phyloP scores from a whole-genome alignment of 2,797 vertebrate species.

The Coregonus suidteri region DNA sequence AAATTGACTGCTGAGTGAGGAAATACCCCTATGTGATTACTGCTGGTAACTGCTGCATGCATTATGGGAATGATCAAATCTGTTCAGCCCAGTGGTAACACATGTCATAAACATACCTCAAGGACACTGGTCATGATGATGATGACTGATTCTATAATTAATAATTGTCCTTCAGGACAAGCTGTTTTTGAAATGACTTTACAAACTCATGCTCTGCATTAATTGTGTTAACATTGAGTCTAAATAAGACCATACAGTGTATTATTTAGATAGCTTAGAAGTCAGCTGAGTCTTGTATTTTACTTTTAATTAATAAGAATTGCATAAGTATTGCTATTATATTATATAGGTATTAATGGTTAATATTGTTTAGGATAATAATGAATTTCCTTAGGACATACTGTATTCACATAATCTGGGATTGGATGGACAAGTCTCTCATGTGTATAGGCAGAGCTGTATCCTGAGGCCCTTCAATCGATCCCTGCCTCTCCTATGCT shows the following conservation, averaged over 20 bases:
- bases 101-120: background rate
- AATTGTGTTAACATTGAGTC: background rate
- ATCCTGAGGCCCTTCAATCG: background rate
- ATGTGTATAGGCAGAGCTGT: background rate
- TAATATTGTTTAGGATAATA: background rate
- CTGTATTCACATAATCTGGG: no score
- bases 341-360: background rate
- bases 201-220: background rate
- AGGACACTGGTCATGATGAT: background rate
- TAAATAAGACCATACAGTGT: background rate
- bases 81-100: background rate
- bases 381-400: no score
- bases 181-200: background rate
- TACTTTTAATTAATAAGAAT: no score
- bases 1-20: background rate
- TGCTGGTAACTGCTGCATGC: background rate
- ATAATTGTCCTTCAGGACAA: background rate
- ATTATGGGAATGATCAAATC: background rate
- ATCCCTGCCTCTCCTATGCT: background rate
- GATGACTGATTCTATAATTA: background rate
- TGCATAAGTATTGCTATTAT: background rate
- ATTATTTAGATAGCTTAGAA: background rate
- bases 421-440: no score
- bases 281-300: no score
- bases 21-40: background rate